Evolutionary conservation across 1,140 invertebrate species (phyloP).

Genomic region (Monochamus saltuarius): DNA sequence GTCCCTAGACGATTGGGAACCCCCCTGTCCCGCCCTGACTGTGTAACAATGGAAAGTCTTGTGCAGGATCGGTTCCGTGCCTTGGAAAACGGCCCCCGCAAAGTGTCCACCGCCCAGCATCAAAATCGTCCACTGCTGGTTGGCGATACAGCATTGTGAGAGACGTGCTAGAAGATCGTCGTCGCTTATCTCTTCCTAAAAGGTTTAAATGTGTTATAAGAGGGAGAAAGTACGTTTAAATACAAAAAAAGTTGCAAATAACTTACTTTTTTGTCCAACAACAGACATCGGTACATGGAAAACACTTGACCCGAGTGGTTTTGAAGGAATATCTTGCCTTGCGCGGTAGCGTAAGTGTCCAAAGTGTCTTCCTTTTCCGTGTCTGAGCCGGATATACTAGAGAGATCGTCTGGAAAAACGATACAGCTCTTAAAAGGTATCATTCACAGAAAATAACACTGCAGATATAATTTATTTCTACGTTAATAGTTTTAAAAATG

Average conservation of each 20-base stretch:
- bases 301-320: constrained; percentile 68
- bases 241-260: too few species aligned
- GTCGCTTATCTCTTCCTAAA: constrained; percentile 32
- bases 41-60: constrained; percentile 90
- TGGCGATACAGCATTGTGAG: constrained; percentile 25
- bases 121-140: constrained; percentile 66
- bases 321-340: constrained; percentile 72
- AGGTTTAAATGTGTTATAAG: not conserved
- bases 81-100: constrained; percentile 79
- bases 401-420: constrained; percentile 63
- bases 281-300: constrained; percentile 70
- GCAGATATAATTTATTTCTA: not conserved
- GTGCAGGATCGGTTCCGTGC: constrained; percentile 66
- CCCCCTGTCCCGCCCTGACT: constrained; percentile 80
- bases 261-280: constrained; percentile 66
- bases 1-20: constrained; percentile 72
- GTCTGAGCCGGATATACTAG: constrained; percentile 76
- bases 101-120: constrained; percentile 87
- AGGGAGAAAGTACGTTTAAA: not conserved
- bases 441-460: not conserved
- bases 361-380: constrained; percentile 57
- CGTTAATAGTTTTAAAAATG: not conserved
- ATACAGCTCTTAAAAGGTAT: constrained; percentile 8
- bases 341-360: constrained; percentile 60
- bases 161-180: constrained; percentile 23